Base-by-base conservation (phyloP, 2,888 invertebrate species). In the Globia sparganii region DNA sequence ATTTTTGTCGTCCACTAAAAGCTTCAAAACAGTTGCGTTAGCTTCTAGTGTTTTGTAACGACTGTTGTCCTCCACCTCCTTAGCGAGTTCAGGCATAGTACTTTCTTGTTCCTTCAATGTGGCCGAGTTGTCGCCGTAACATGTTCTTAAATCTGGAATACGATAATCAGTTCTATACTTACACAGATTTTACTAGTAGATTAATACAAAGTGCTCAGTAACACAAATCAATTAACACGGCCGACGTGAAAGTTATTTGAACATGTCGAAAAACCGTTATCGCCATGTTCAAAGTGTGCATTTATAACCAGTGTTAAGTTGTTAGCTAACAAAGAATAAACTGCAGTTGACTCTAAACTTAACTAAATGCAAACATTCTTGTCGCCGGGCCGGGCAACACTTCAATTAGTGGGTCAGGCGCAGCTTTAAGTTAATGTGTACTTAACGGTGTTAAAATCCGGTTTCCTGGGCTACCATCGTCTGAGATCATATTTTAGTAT, bases 41-140 rank as follows among this genome's bases (percentile, higher is more conserved):
- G 96, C 96, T 85, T 96, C 95, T 75, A 96, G 86, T 40, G 96
- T 96, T 86, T 96, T 97, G 90, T 97, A 97, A 68, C 96, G 93
- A 79, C 96, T 96, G 90, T 96, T 97, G 87, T 97, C 97, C 88
- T 96, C 96, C 4, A 95, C 94, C 87, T 96, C 96, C 82, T 92
- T 94, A 18, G 93, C 89, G 6, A 96, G 91, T 73, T 92, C 94
- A n/a, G 94, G 93, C 66, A 93, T 86, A 2, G 92, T 91, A 58
- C 85, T 92, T 77, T 93, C 93, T 78, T 91, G 90, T 43, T 86
- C 81, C 68, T 84, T 90, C 71, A 85, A 86, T 81, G 80, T 89
- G 81, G 87, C 82, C 15, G 86, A 66, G 66, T 86, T 85, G 73
- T 92, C 91, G 61, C 93, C 92, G 72, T 87, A 81, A 83, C 94